Evolutionary conservation across 2,113 vertebrate genomes (phyloP).

Genomic region (Melanocharis versteri): DNA sequence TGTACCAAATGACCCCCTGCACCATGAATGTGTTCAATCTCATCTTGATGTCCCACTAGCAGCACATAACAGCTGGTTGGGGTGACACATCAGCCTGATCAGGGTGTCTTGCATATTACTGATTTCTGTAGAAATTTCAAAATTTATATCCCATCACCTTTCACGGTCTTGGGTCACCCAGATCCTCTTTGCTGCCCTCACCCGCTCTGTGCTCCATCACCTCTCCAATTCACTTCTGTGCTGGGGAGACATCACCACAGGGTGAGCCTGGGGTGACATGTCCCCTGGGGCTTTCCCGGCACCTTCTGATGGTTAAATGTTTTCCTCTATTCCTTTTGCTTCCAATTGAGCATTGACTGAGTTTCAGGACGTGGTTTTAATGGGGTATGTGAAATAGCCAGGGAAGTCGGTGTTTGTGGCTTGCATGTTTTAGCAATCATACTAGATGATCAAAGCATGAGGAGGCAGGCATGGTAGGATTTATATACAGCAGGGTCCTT

Average conservation of each 20-base stretch:
- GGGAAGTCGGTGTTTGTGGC: background rate
- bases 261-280: rapidly evolving
- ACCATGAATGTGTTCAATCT: rapidly evolving
- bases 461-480: background rate
- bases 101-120: background rate
- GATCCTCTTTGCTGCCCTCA: background rate
- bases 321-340: background rate
- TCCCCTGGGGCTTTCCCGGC: background rate
- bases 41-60: background rate
- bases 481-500: background rate
- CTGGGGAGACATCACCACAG: background rate
- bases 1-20: background rate
- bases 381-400: background rate
- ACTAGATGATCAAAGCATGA: background rate
- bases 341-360: background rate
- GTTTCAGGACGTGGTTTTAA: background rate
- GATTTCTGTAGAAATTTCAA: background rate
- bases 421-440: background rate
- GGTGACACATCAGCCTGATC: background rate
- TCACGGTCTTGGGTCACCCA: background rate
- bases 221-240: background rate
- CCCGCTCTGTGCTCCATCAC: background rate
- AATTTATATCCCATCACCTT: background rate
- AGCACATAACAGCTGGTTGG: rapidly evolving
- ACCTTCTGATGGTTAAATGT: background rate